Evolutionary conservation across 2,797 vertebrate species (phyloP), one percentile per base, ranked within the genome.

Genomic region (Brotula barbata): DNA sequence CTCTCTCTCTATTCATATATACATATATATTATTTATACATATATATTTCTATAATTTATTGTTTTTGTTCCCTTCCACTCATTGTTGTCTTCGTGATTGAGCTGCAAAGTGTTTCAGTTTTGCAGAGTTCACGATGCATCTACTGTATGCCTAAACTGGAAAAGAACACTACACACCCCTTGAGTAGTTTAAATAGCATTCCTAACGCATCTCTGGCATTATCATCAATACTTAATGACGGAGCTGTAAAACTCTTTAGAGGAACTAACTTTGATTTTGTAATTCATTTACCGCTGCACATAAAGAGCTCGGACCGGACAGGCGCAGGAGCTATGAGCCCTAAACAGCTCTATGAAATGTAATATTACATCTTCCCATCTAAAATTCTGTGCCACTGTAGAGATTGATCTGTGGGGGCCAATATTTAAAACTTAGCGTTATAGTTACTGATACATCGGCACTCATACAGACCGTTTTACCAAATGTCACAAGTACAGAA

Each of bases 131-230:
- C n/a, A n/a, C n/a, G n/a, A n/a, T n/a, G n/a, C n/a, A 52, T 46
- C 11, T 42, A 33, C 13, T n/a, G 20, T 13, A n/a, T 21, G 9
- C 50, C 10, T 17, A 37, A 53, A 60, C 9, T 17, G 51, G 21
- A 22, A 62, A 74, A 64, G 39, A 36, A 71, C n/a, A 40, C 44
- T 16, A 31, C 11, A 49, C 44, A 12, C 15, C 44, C 39, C 2
- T 14, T 15, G 28, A 62, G 44, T 57, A 25, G 47, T 40, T 64
- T 64, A 57, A 60, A 74, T 68, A 42, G 50, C 44, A 61, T 34
- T n/a, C 40, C 20, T 60, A 14, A 62, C 70, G 42, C 19, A 23
- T 40, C 39, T 58, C 56, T 53, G 36, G 25, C 48, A 17, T n/a
- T 31, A 21, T 43, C 16, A 44, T 71, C 31, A 78, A 45, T 57